Base-by-base conservation (phyloP, 2,113 vertebrate species). In the Gobio gobio region DNA sequence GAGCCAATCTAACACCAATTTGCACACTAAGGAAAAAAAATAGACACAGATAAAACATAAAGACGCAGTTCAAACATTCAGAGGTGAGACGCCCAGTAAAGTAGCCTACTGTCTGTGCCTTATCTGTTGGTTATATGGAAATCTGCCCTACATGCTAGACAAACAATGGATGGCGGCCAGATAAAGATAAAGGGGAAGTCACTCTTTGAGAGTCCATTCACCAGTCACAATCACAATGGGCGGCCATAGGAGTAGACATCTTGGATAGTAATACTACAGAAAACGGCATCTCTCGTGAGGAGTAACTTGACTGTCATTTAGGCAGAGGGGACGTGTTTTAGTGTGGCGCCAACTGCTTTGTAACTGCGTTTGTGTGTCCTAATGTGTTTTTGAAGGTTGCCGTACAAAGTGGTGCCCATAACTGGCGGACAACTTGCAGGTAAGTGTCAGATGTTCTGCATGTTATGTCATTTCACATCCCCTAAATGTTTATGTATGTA, bases 361-460 rank as follows among this genome's bases (percentile, higher is more conserved):
- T 58, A 10, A 73, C 80, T 83, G 12, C 64, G 26, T 40, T 33
- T 83, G 66, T 74, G 49, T 87, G 7, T 84, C 68, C 88, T 90
- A 43, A 40, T 40, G 80, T 93, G 66, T 95, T 93, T 95, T 93
- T 95, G 20, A 93, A 98, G 97, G 89, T 96, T 94, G 54, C 97
- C 96, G 0, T 98, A 97, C 93, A 94, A 94, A 93, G 95, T 97
- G 89, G 94, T 97, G 85, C 95, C 96, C 0, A 90, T 96, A 83
- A 86, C 92, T 29, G 88, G 94, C 77, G 96, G 93, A 88, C 96
- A 95, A 40, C 92, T 95, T 5, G 94, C 95, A 82, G 97, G 97
- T 98, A 94, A 93, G 92, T 91, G 66, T 10, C 61, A 6, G 20
- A 51, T 26, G 7, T 24, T 24, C 54, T 58, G 29, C 18, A 18